These are phyloP conservation scores for Furnarius figulus DNA, from an alignment of 2,113 vertebrate genomes.

Conservation along the genomic window DNA sequence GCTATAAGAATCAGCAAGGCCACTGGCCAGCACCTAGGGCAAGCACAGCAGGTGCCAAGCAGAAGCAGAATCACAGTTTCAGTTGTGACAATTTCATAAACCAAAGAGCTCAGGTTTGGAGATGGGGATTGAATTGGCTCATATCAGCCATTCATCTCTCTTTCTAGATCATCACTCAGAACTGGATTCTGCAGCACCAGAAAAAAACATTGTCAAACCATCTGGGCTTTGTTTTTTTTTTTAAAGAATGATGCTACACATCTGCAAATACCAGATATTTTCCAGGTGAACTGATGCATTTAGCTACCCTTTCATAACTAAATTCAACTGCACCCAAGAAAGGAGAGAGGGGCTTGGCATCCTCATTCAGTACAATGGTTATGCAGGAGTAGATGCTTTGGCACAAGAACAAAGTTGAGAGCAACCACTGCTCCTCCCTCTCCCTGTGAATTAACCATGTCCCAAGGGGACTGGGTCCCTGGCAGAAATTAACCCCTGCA, in stretches of 20 bases:
- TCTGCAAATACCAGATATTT: slow-evolving; percentile 1
- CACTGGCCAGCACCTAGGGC: not conserved
- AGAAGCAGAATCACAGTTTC: not conserved
- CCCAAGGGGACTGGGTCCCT: not conserved
- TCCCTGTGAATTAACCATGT: not conserved
- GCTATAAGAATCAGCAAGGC: not conserved
- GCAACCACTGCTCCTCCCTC: not conserved
- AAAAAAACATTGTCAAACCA: not conserved
- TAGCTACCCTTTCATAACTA: not conserved
- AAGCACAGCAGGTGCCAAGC: not conserved
- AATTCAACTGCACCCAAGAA: not conserved
- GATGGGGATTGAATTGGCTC: not conserved
- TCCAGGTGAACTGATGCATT: not conserved
- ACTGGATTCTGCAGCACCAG: not conserved
- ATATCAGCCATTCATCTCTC: not conserved
- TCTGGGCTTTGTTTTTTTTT: not conserved
- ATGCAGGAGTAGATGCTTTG: not conserved
- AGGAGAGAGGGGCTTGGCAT: not conserved
- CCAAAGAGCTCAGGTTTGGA: not conserved
- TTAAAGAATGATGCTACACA: not conserved
- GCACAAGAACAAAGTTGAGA: not conserved
- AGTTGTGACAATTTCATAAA: not conserved
- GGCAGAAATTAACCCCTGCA: not conserved
- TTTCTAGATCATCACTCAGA: not conserved
- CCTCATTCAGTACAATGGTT: not conserved